Percentiles rank a stretch among this genome's conserved stretches.
phyloP scores from a whole-genome alignment of 2,797 vertebrate genomes.

The Poeciliopsis gracilis region DNA sequence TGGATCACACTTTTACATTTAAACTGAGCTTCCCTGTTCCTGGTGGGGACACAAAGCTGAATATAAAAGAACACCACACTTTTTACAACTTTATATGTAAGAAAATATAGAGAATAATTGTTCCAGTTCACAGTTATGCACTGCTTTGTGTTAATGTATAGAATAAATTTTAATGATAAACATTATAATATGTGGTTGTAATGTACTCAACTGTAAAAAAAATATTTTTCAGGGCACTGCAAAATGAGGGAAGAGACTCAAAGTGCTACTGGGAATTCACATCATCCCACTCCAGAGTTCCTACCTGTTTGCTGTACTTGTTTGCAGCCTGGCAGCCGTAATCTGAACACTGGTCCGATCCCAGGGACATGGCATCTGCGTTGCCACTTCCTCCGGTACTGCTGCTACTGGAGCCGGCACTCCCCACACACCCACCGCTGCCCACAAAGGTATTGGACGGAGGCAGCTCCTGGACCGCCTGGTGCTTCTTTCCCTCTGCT shows the following conservation, averaged over 20 bases:
- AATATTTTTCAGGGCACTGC: neutral
- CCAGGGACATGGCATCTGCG: conserved; percentile 89
- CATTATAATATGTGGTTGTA: neutral
- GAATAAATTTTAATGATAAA: neutral
- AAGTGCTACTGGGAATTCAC: neutral
- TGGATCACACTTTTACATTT: neutral
- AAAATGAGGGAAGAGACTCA: neutral
- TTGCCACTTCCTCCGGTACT: conserved; percentile 79
- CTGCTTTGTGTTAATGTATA: neutral
- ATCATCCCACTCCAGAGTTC: conserved; percentile 26
- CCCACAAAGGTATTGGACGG: conserved; percentile 98
- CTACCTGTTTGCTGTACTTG: conserved; percentile 98
- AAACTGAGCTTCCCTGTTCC: too few relatives aligned
- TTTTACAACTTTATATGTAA: neutral
- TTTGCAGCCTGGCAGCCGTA: conserved; percentile 94
- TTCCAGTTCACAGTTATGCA: neutral
- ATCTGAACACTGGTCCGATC: conserved; percentile 97
- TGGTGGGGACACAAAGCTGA: neutral
- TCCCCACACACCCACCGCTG: conserved; percentile 87
- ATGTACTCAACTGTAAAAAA: neutral
- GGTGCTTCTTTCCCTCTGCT: conserved; percentile 93
- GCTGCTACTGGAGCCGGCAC: conserved; percentile 79
- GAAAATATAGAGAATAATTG: neutral
- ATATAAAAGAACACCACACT: neutral
- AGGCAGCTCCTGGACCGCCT: conserved; percentile 96